Base-by-base conservation (phyloP, 2,797 vertebrate genomes). In the Pempheris klunzingeri region DNA sequence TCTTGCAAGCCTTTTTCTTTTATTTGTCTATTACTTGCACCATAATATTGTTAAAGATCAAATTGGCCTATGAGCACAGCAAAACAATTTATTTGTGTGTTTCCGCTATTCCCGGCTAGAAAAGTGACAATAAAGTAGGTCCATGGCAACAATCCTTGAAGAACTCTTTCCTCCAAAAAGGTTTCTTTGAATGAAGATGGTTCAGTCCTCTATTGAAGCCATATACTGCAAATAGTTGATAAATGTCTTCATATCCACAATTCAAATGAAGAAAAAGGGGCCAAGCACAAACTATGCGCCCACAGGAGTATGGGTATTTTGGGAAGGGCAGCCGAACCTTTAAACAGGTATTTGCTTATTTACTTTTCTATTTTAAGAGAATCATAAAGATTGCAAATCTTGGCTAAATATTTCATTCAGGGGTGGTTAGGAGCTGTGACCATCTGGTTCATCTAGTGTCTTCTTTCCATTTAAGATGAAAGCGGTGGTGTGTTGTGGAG, bases 311-410 rank as follows among this genome's bases (percentile, higher is more conserved):
- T 7, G 4, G 39, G 12, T 36, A 41, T 30, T 76, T 65, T 22
- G n/a, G 43, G 43, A 20, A 46, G 43, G 24, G 30, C 43, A 80
- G 52, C 58, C 64, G 20, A 80, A 74, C 63, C 13, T 34, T 61
- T n/a, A 85, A 88, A 86, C 87, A 92, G 88, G 80, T 91, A 85
- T 86, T 80, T 86, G 17, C 71, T 81, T 77, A 60, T 83, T 57
- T 70, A 44, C 73, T 59, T 66, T 78, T 63, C 87, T 84, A 85
- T 85, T 92, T 92, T 88, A 84, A 89, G 78, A 91, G 82, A 80
- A 69, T 92, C 90, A 91, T 92, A 90, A 92, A 92, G 92, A 91
- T 91, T 94, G 88, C 82, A 93, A 82, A 77, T 91, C 81, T 75
- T 82, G 62, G 60, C 85, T 91, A 74, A 90, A 94, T 93, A 83